Evolutionary conservation across 2,113 vertebrate species (phyloP).

Genomic region (Agelaius phoeniceus): DNA sequence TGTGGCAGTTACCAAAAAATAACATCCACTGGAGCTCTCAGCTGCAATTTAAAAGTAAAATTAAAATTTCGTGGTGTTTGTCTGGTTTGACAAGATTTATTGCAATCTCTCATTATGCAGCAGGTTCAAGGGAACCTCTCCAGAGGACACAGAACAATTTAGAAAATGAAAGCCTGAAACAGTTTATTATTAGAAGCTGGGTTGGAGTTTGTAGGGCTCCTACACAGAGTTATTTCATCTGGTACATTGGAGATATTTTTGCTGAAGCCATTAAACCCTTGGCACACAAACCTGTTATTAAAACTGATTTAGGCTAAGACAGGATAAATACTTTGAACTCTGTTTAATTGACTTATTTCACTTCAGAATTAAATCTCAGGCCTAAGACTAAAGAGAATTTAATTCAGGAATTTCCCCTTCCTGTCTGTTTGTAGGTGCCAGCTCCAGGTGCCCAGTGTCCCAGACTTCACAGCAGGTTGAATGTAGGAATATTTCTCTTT

Average conservation of each 20-base stretch:
- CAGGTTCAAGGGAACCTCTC: slow-evolving; percentile 35
- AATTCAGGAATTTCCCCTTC: background rate
- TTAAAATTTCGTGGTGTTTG: slow-evolving; percentile 6
- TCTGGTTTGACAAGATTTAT: slow-evolving; percentile 39
- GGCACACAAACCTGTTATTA: slow-evolving; percentile 11
- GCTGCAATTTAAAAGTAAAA: slow-evolving; percentile 42
- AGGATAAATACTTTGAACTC: slow-evolving; percentile 40
- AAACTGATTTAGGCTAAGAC: background rate
- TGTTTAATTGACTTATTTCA: background rate
- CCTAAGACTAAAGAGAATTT: background rate
- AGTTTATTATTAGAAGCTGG: slow-evolving; percentile 47
- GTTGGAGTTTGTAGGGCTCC: background rate
- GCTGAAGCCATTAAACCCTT: slow-evolving; percentile 13
- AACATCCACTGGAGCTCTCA: background rate
- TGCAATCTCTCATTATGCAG: slow-evolving; percentile 22
- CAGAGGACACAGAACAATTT: slow-evolving; percentile 40
- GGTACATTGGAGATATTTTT: background rate
- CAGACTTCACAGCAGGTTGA: background rate
- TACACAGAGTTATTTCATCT: background rate
- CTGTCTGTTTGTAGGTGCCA: background rate
- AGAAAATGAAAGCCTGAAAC: slow-evolving; percentile 48
- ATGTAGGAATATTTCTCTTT: background rate
- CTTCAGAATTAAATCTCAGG: background rate
- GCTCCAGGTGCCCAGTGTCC: background rate
- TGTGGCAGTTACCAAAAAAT: background rate